Evolutionary conservation across 2,888 invertebrate species (phyloP).

Genomic region (Parnassius apollo): DNA sequence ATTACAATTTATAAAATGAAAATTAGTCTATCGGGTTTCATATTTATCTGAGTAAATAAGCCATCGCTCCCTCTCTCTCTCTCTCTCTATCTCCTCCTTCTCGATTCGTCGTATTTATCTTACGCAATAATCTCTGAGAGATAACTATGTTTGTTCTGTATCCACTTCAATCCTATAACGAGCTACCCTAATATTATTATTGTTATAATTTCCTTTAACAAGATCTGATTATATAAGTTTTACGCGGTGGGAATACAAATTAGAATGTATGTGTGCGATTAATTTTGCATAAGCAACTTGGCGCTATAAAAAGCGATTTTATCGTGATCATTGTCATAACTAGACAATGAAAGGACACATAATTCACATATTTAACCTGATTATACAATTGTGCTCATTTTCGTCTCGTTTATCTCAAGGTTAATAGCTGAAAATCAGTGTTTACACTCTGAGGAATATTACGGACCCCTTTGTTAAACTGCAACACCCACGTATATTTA

Average conservation of each 20-base stretch:
- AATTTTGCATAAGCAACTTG: not conserved
- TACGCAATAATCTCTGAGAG: constrained; percentile 29
- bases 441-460: too few species aligned
- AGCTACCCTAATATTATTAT: constrained; percentile 27
- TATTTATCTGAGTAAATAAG: constrained; percentile 2
- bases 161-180: constrained; percentile 41
- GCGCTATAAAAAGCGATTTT: too few species aligned
- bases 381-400: too few species aligned
- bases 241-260: constrained; percentile 2
- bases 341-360: too few species aligned
- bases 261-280: not conserved
- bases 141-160: constrained; percentile 47
- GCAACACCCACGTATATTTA: too few species aligned
- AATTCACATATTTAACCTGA: too few species aligned
- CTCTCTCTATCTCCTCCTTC: not conserved
- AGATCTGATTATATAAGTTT: constrained; percentile 21
- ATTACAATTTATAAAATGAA: too few species aligned
- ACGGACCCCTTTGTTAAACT: too few species aligned
- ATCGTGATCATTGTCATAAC: too few species aligned
- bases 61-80: not conserved
- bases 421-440: too few species aligned
- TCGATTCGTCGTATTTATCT: constrained; percentile 14
- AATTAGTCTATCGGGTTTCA: too few species aligned
- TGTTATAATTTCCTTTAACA: constrained; percentile 23
- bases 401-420: too few species aligned